Evolutionary conservation across 1,140 invertebrate genomes (phyloP).

Genomic region (Formica exsecta): DNA sequence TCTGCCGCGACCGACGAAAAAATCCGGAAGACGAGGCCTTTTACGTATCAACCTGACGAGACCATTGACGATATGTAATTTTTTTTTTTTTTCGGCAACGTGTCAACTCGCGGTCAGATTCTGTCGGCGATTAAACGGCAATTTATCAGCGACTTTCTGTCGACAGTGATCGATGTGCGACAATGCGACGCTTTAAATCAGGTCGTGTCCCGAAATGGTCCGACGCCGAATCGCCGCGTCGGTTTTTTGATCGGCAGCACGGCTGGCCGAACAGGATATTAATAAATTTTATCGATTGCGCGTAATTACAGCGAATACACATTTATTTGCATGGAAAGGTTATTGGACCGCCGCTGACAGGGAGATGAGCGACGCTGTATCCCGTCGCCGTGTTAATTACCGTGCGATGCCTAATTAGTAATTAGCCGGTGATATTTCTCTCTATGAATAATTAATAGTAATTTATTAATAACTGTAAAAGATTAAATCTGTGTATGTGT

Average conservation of each 20-base stretch:
- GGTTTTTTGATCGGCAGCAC: constrained; percentile 21
- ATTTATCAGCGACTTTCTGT: constrained; percentile 67
- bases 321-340: constrained; percentile 42
- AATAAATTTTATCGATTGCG: constrained; percentile 53
- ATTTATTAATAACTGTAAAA: constrained; percentile 39
- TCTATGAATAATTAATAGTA: constrained; percentile 45
- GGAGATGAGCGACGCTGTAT: constrained; percentile 43
- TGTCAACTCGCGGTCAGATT: constrained; percentile 45
- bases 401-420: constrained; percentile 40
- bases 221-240: constrained; percentile 2
- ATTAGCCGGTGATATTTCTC: constrained; percentile 57
- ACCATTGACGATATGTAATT: constrained; percentile 44
- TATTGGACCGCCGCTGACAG: constrained; percentile 5
- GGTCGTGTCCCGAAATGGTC: constrained; percentile 55
- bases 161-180: constrained; percentile 69
- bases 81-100: constrained; percentile 60
- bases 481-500: background rate
- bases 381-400: constrained; percentile 38
- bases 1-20: constrained; percentile 38
- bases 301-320: constrained; percentile 43
- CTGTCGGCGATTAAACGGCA: constrained; percentile 70
- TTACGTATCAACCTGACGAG: constrained; percentile 26
- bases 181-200: constrained; percentile 56
- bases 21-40: constrained; percentile 57
- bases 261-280: background rate